These are phyloP conservation scores for Ctenopoma kingsleyae DNA, from an alignment of 2,797 vertebrate genomes.

Conservation along the genomic window DNA sequence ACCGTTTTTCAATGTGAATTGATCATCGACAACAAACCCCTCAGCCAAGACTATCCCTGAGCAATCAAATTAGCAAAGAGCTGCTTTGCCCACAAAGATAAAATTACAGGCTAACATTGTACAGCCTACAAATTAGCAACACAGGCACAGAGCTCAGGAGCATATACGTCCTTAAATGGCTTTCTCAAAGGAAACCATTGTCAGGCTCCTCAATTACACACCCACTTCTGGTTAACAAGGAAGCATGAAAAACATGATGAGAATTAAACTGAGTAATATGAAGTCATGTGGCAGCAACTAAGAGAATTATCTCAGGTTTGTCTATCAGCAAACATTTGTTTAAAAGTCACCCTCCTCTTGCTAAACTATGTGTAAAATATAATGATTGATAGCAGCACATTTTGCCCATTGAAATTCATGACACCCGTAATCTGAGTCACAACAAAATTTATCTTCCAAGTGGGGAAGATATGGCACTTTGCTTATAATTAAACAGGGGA, in stretches of 20 bases:
- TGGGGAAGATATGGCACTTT: constrained; percentile 35
- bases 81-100: constrained; percentile 8
- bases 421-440: constrained; percentile 51
- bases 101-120: constrained; percentile 1
- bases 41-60: neutral
- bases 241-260: constrained; percentile 4
- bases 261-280: neutral
- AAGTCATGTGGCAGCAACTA: neutral
- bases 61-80: constrained; percentile 17
- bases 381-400: constrained; percentile 53
- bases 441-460: constrained; percentile 43
- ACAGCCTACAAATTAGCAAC: constrained; percentile 17
- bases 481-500: constrained; percentile 59
- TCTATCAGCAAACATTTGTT: constrained; percentile 34
- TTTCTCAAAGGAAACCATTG: constrained; percentile 15
- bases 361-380: constrained; percentile 49
- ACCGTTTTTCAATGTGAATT: neutral
- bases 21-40: constrained; percentile 1
- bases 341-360: constrained; percentile 28
- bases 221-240: constrained; percentile 5
- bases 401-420: constrained; percentile 61
- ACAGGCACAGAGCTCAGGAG: neutral
- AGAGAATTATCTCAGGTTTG: constrained; percentile 17
- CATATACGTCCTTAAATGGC: constrained; percentile 2
- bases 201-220: constrained; percentile 16